Conservation (phyloP, 2,113 vertebrate species). For the Crocuta crocuta region DNA sequence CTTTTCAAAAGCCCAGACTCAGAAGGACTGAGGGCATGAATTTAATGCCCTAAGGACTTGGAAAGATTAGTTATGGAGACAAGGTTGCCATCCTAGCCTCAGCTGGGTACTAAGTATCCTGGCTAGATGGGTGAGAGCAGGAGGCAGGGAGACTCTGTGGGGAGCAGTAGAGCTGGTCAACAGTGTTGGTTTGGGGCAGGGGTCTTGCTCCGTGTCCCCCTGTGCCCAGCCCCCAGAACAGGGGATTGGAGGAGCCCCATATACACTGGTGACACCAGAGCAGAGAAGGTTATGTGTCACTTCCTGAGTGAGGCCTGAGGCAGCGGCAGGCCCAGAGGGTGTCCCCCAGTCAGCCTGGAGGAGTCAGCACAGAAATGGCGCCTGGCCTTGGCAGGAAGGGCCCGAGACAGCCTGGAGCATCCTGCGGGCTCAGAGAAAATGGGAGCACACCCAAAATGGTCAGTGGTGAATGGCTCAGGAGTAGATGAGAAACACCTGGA, state of each 20-base stretch:
- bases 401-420: rapidly evolving
- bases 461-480: background rate
- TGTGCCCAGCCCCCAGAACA: background rate
- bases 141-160: rapidly evolving
- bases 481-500: rapidly evolving
- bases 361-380: background rate
- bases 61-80: background rate
- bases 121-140: background rate
- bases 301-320: background rate
- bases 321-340: no score
- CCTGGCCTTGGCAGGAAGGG: background rate
- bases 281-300: background rate
- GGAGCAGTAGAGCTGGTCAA: background rate
- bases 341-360: background rate
- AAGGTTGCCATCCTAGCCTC: no score
- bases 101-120: rapidly evolving
- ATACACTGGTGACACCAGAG: background rate
- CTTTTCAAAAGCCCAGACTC: background rate
- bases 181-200: rapidly evolving
- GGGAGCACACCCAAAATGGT: background rate
- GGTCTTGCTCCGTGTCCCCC: background rate
- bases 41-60: background rate
- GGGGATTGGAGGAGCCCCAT: background rate
- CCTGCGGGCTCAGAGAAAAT: background rate
- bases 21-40: background rate